Percentiles rank a stretch among this genome's conserved stretches.
phyloP scores from a whole-genome alignment of 2,797 vertebrate species.

The Fratercula arctica region DNA sequence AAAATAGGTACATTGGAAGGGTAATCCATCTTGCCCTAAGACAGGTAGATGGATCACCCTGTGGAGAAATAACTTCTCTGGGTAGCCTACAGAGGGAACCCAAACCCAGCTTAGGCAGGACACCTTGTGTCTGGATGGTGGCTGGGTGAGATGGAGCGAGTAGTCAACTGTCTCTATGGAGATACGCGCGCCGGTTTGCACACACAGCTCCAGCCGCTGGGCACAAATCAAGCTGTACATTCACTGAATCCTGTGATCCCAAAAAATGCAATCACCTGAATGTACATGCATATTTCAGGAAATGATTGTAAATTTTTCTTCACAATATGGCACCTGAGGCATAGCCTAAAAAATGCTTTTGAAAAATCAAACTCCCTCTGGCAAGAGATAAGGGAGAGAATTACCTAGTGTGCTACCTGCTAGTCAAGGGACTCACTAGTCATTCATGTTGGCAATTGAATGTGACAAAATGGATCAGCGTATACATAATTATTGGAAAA shows the following conservation, averaged over 20 bases:
- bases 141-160: neutral
- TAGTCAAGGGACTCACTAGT: neutral
- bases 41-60: neutral
- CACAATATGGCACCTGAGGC: neutral
- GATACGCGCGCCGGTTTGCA: rapidly evolving
- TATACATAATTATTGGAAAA: neutral
- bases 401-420: neutral
- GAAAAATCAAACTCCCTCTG: neutral
- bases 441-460: neutral
- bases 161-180: neutral
- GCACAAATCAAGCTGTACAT: neutral
- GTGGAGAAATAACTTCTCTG: neutral
- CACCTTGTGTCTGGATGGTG: neutral
- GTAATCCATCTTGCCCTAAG: neutral
- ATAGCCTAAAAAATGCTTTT: neutral
- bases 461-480: neutral
- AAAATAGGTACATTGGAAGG: neutral
- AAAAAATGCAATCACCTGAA: neutral
- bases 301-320: neutral
- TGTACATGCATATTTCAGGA: neutral
- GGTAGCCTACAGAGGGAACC: neutral
- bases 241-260: neutral
- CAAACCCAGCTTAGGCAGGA: neutral
- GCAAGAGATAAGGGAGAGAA: neutral
- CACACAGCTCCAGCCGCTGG: neutral